Base-by-base conservation (phyloP, 2,113 vertebrate genomes). In the Neopipo cinnamomea region DNA sequence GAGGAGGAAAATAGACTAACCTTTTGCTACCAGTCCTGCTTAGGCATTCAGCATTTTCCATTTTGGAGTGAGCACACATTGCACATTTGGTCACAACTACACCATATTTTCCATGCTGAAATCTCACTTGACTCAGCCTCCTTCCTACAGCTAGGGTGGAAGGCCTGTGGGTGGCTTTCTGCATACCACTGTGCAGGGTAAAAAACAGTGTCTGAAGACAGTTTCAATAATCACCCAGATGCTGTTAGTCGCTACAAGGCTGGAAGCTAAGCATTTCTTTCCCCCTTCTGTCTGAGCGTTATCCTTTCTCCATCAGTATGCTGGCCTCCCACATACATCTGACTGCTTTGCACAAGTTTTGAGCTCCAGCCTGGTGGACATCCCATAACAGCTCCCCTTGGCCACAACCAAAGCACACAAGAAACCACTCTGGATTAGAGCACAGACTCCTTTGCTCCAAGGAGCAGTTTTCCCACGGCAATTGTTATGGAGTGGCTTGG, bases 101-200 rank as follows among this genome's bases (percentile, higher is more conserved):
- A 56, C 35, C 8, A 7, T 28, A 81, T 84, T 96, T 95, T 93
- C 68, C 83, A 52, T 44, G 20, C 59, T 52, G 68, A 91, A 86
- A 84, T 71, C 70, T 59, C 59, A 47, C 31, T 89, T 76, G n/a
- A 53, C 37, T 90, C 82, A 63, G 39, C 28, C 55, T 77, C n/a
- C 55, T 87, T 89, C 70, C 39, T 76, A 30, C 11, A 18, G n/a
- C 2, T 55, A 27, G n/a, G 55, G 72, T 0, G 0, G 85, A 75
- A 37, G 28, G n/a, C 16, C 42, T 52, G 91, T 84, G 61, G 72
- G 79, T 0, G 1, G 65, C 42, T 76, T 11, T 35, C 58, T 52
- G 59, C 10, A 4, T 41, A 33, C 22, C 20, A 46, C 5, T 0
- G 44, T 41, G 20, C 22, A 31, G 39, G 9, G 35, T 44, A 0